These are phyloP conservation scores for Chloroceryle aenea DNA, from an alignment of 2,113 vertebrate genomes.

Conservation along the genomic window DNA sequence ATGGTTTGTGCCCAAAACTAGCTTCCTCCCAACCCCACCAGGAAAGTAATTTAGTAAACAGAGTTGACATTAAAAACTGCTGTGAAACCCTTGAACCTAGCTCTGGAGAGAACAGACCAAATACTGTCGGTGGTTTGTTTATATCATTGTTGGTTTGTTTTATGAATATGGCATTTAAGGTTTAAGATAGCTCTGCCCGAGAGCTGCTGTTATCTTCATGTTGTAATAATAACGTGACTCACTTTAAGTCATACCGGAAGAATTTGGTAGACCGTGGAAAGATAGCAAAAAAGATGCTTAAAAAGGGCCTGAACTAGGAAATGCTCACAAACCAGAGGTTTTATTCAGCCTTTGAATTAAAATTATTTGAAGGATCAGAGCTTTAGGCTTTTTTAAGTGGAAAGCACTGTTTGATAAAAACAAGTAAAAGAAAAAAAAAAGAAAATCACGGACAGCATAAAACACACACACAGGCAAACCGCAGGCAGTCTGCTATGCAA, in stretches of 20 bases:
- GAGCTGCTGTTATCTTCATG: not conserved
- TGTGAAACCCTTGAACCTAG: not conserved
- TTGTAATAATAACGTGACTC: not conserved
- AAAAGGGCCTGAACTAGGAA: not conserved
- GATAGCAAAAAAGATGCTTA: not conserved
- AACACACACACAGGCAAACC: accelerated
- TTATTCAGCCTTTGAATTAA: not conserved
- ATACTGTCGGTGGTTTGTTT: not conserved
- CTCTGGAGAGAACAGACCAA: not conserved
- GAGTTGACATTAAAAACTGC: not conserved
- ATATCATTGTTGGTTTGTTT: not conserved
- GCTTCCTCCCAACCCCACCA: accelerated
- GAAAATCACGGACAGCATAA: not conserved
- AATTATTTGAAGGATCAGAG: not conserved
- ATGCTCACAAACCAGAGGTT: not conserved
- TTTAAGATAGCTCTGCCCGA: not conserved
- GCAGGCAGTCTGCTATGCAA: not conserved
- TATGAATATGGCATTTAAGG: not conserved
- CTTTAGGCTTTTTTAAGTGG: not conserved
- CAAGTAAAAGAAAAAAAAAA: accelerated
- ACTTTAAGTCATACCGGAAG: not conserved
- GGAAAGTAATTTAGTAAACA: not conserved
- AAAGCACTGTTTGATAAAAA: not conserved
- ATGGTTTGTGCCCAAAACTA: not conserved
- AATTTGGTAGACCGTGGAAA: not conserved